phyloP scores from a whole-genome alignment of 1,140 invertebrate species.

The Maniola jurtina region DNA sequence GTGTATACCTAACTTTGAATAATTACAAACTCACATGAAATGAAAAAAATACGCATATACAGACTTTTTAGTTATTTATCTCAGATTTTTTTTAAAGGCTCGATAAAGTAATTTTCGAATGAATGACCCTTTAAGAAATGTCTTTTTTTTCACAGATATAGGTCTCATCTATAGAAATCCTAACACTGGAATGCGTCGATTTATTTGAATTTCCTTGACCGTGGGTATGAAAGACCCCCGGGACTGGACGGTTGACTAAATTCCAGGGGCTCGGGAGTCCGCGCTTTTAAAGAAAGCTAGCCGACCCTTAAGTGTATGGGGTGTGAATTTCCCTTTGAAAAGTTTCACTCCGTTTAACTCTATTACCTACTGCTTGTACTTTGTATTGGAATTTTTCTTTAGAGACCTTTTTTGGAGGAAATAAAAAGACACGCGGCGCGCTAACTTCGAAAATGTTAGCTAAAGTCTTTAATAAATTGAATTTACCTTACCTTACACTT shows the following conservation, averaged over 20 bases:
- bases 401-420: conserved; percentile 18
- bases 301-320: conserved; percentile 58
- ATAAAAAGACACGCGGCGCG: neutral
- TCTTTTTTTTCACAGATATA: too few relatives aligned
- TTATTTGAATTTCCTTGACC: conserved; percentile 62
- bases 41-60: too few relatives aligned
- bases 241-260: conserved; percentile 67
- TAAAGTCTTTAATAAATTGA: too few relatives aligned
- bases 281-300: conserved; percentile 70
- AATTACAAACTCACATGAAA: too few relatives aligned
- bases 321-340: conserved; percentile 67
- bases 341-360: conserved; percentile 47
- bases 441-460: too few relatives aligned
- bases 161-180: neutral
- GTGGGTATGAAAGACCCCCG: conserved; percentile 46
- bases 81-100: too few relatives aligned
- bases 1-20: too few relatives aligned
- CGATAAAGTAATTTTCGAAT: too few relatives aligned
- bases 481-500: too few relatives aligned
- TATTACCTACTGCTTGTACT: conserved; percentile 29
- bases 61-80: too few relatives aligned
- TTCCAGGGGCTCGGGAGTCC: conserved; percentile 64
- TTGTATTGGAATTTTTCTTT: conserved; percentile 34
- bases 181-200: conserved; percentile 35
- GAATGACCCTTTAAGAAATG: too few relatives aligned